Conservation (phyloP, 2,888 invertebrate species). For the Leptogaster cylindrica region DNA sequence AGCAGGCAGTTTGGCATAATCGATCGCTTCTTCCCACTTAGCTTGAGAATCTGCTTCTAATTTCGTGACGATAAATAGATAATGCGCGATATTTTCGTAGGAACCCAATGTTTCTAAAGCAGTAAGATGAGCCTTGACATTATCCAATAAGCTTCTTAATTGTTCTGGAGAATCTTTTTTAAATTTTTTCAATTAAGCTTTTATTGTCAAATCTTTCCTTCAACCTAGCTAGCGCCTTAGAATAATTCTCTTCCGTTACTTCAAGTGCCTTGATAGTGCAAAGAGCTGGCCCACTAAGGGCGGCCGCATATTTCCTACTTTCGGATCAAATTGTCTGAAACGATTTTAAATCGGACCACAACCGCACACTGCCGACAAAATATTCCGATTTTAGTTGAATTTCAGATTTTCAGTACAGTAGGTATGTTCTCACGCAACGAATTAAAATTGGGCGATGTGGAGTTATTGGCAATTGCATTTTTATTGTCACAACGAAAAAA, state of each 20-base stretch:
- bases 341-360: too few species aligned
- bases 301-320: too few species aligned
- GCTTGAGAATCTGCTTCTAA: constrained; percentile 42
- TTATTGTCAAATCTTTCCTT: constrained; percentile 46
- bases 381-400: too few species aligned
- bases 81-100: constrained; percentile 42
- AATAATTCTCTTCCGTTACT: constrained; percentile 44
- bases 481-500: too few species aligned
- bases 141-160: constrained; percentile 43
- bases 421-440: too few species aligned
- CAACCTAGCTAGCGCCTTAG: constrained; percentile 43
- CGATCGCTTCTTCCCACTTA: constrained; percentile 46
- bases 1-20: constrained; percentile 40
- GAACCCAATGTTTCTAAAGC: constrained; percentile 43
- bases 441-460: too few species aligned
- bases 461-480: too few species aligned
- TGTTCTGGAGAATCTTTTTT: constrained; percentile 40
- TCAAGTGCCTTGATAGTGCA: constrained; percentile 45
- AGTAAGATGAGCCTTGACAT: constrained; percentile 43
- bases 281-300: constrained; percentile 29
- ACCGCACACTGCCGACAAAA: too few species aligned
- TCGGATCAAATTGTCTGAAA: too few species aligned
- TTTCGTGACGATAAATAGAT: constrained; percentile 44
- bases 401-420: too few species aligned
- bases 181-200: constrained; percentile 41